Conservation (phyloP, 1,140 invertebrate genomes). For the Drosophila micromelanica region DNA sequence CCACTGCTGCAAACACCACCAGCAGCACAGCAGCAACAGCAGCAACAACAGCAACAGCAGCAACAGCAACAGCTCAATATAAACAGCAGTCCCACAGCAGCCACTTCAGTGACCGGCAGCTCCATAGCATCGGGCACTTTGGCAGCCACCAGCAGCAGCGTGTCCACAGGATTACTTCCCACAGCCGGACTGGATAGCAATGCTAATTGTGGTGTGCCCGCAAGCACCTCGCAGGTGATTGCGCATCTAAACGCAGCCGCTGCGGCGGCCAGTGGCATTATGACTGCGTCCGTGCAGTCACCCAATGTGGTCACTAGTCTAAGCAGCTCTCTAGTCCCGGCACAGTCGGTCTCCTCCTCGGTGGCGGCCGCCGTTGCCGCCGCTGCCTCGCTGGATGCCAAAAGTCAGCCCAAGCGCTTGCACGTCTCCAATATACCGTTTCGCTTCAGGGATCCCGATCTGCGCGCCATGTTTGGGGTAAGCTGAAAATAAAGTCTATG, state of each 20-base stretch:
- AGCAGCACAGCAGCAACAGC: constrained; percentile 43
- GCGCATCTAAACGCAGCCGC: constrained; percentile 78
- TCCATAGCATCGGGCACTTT: constrained; percentile 72
- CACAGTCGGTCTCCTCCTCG: constrained; percentile 56
- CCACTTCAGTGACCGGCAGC: constrained; percentile 73
- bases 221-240: constrained; percentile 77
- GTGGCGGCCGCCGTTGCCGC: constrained; percentile 61
- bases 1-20: constrained; percentile 70
- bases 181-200: constrained; percentile 59
- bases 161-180: constrained; percentile 56
- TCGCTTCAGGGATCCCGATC: constrained; percentile 98
- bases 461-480: constrained; percentile 99
- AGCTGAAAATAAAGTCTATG: constrained; percentile 85
- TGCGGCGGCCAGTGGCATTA: constrained; percentile 69
- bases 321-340: constrained; percentile 71
- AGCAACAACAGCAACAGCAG: constrained; percentile 5
- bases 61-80: constrained; percentile 42
- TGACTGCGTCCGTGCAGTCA: constrained; percentile 67
- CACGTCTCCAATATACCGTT: constrained; percentile 99
- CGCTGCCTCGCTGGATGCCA: constrained; percentile 80
- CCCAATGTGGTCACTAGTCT: constrained; percentile 74
- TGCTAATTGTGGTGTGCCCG: constrained; percentile 59
- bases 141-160: constrained; percentile 67
- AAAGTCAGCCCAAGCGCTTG: constrained; percentile 92
- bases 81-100: constrained; percentile 46